A percentile compares a stretch with the other conserved stretches of the same genome.
phyloP scores from a whole-genome alignment of 2,797 vertebrate genomes.

The Carapus acus region DNA sequence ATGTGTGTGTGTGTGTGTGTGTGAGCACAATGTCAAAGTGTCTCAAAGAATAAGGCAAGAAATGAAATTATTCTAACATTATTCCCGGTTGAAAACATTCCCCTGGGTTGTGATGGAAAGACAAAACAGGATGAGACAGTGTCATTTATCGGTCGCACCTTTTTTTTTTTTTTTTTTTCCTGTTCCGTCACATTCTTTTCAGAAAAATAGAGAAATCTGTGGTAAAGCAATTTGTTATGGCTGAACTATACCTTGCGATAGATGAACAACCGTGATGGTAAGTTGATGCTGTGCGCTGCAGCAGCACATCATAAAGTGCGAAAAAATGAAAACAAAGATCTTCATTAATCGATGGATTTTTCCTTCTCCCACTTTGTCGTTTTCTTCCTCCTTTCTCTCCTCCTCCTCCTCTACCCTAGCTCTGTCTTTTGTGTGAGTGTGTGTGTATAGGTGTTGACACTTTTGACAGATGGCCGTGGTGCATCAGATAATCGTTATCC shows the following conservation, averaged over 20 bases:
- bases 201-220: constrained; percentile 62
- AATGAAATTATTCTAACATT: constrained; percentile 46
- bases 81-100: constrained; percentile 29
- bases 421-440: background rate
- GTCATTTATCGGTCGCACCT: constrained; percentile 22
- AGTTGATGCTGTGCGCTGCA: constrained; percentile 54
- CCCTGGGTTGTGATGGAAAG: constrained; percentile 15
- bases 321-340: constrained; percentile 57
- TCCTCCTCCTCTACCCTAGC: no score
- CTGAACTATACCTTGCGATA: constrained; percentile 29
- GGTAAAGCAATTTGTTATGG: constrained; percentile 33
- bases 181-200: constrained; percentile 31
- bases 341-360: constrained; percentile 23
- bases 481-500: constrained; percentile 45
- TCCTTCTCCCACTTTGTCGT: background rate
- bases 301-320: constrained; percentile 67
- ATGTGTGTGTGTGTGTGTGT: no score
- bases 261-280: constrained; percentile 62
- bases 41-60: constrained; percentile 63
- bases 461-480: constrained; percentile 42
- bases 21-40: constrained; percentile 34
- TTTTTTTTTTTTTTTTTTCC: constrained; percentile 17
- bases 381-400: no score
- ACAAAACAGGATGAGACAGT: constrained; percentile 21
- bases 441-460: constrained; percentile 18